Conservation (phyloP, 2,888 invertebrate species). For the Pterobdella sp. region DNA sequence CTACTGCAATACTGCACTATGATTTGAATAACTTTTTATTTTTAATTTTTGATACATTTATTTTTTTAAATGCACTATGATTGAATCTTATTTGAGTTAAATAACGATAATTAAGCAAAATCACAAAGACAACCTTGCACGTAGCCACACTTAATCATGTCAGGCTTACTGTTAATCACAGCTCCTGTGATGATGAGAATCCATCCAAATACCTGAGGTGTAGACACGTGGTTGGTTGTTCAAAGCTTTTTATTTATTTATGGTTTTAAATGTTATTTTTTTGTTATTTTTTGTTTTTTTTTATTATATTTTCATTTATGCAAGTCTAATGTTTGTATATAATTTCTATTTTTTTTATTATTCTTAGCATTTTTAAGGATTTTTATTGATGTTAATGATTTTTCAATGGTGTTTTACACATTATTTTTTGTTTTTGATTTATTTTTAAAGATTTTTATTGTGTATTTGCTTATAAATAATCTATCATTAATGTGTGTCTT, state of each 20-base stretch:
- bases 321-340: neutral
- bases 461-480: no score
- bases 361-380: neutral
- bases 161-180: neutral
- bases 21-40: neutral
- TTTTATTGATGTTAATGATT: neutral
- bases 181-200: neutral
- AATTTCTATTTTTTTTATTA: neutral
- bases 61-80: neutral
- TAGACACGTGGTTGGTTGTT: no score
- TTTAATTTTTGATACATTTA: neutral
- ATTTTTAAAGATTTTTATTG: no score
- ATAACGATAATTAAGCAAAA: neutral
- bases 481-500: no score
- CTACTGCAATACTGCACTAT: no score
- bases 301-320: neutral
- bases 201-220: slow-evolving; percentile 5
- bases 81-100: neutral
- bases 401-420: no score
- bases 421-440: no score
- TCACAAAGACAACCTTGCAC: neutral
- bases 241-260: no score
- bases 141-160: neutral
- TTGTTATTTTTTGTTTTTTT: neutral
- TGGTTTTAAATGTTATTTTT: neutral